Conservation (phyloP, 2,888 invertebrate species). For the Drosophila meridiana region DNA sequence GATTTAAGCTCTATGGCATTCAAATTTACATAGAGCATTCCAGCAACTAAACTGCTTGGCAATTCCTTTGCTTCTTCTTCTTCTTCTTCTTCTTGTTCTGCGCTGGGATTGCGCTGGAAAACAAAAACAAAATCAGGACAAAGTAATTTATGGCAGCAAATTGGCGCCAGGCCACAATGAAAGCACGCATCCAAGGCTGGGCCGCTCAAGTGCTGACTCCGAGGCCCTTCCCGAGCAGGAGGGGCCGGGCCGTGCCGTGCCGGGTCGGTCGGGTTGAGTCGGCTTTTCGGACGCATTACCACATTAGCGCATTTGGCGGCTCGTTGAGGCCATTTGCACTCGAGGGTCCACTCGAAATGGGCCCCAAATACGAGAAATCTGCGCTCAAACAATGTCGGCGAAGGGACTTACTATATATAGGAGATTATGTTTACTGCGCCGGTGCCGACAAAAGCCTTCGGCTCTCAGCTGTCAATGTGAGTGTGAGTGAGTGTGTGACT, state of each 20-base stretch:
- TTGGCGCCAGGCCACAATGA: constrained; percentile 56
- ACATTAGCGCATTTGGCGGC: constrained; percentile 57
- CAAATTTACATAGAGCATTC: not conserved
- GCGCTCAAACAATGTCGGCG: constrained; percentile 32
- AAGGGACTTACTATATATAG: constrained; percentile 1
- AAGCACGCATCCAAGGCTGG: constrained; percentile 27
- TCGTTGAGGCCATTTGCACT: constrained; percentile 29
- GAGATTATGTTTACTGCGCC: constrained; percentile 63
- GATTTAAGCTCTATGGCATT: not conserved
- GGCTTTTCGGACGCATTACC: constrained; percentile 43
- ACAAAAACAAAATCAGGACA: constrained; percentile 29
- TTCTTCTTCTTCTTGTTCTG: not conserved
- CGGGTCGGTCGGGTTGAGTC: not conserved
- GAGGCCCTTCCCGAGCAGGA: not conserved
- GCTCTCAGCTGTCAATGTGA: constrained; percentile 48
- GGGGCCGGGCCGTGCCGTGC: too few relatives aligned
- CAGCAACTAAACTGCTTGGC: not conserved
- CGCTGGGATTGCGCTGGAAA: constrained; percentile 13
- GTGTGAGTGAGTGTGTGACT: constrained; percentile 5
- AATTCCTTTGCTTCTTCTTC: not conserved
- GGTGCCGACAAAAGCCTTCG: constrained; percentile 56
- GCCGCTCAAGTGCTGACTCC: not conserved
- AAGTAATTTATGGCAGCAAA: constrained; percentile 50
- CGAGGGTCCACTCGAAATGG: constrained; percentile 51
- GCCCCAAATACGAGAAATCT: constrained; percentile 50